These are phyloP conservation scores for Aegotheles bennettii DNA, from an alignment of 2,113 vertebrate genomes.

Conservation along the genomic window DNA sequence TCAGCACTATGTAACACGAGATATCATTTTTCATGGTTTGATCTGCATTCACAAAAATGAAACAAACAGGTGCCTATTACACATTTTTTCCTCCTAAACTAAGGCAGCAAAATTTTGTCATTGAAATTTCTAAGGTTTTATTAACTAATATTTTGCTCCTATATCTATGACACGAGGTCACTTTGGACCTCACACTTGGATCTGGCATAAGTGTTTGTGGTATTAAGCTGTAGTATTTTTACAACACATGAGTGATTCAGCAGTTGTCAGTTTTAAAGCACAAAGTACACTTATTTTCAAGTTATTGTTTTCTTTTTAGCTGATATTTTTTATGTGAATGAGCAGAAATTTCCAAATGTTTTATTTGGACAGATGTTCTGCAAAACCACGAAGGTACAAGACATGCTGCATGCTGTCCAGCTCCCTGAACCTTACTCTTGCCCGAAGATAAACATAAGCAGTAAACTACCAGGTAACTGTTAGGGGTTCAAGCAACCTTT, in stretches of 20 bases:
- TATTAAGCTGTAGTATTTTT: background rate
- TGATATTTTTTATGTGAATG: background rate
- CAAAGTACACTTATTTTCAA: background rate
- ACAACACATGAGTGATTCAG: background rate
- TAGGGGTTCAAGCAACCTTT: background rate
- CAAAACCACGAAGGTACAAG: background rate
- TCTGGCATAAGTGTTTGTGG: background rate
- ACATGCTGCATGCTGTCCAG: background rate
- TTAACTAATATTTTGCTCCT: background rate
- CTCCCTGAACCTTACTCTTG: background rate
- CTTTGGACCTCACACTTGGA: background rate
- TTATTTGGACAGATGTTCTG: background rate
- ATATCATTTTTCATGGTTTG: background rate
- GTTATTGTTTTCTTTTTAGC: background rate
- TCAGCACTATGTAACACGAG: background rate
- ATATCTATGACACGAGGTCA: background rate
- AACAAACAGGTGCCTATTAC: background rate
- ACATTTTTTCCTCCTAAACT: background rate
- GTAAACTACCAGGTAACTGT: background rate
- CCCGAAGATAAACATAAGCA: background rate
- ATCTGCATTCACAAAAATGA: background rate
- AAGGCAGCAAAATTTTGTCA: background rate
- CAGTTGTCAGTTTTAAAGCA: background rate
- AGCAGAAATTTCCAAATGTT: background rate
- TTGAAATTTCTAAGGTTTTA: background rate